Percentiles rank a stretch among this genome's conserved stretches.
These are phyloP conservation scores for Lepisosteus osseus DNA, from an alignment of 2,113 vertebrate genomes.

Conservation along the genomic window DNA sequence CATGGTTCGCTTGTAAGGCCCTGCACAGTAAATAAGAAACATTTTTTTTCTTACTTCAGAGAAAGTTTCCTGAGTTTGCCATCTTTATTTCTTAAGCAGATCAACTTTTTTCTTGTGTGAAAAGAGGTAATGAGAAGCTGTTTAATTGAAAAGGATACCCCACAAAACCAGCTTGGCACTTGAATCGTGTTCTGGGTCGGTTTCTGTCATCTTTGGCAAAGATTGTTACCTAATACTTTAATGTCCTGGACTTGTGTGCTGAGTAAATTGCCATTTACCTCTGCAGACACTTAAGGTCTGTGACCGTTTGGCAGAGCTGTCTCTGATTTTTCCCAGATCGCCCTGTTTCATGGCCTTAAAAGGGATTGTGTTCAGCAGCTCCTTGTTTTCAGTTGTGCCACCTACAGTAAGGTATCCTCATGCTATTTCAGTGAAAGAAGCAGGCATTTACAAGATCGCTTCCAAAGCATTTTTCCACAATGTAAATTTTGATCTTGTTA, in stretches of 20 bases:
- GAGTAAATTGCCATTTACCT: constrained; percentile 7
- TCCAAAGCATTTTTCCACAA: no score
- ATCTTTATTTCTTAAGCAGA: no score
- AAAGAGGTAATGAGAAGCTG: no score
- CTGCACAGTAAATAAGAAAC: no score
- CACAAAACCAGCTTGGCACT: neutral
- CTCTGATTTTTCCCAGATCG: constrained; percentile 57
- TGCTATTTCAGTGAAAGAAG: constrained; percentile 18
- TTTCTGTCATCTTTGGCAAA: neutral
- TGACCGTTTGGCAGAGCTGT: constrained; percentile 43
- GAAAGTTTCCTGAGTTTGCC: no score
- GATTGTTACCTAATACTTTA: neutral
- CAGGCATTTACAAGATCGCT: no score
- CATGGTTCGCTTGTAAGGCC: no score
- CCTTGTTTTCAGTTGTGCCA: constrained; percentile 3
- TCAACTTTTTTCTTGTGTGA: no score
- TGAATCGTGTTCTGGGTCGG: neutral
- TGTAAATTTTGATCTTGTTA: no score
- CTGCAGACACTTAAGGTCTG: constrained; percentile 30
- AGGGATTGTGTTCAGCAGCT: constrained; percentile 39
- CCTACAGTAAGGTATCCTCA: constrained; percentile 28
- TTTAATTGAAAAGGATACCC: neutral
- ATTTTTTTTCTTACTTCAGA: no score
- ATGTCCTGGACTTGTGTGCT: neutral
- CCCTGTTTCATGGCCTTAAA: constrained; percentile 71